Conservation (phyloP, 2,797 vertebrate genomes). For the Xenops minutus region DNA sequence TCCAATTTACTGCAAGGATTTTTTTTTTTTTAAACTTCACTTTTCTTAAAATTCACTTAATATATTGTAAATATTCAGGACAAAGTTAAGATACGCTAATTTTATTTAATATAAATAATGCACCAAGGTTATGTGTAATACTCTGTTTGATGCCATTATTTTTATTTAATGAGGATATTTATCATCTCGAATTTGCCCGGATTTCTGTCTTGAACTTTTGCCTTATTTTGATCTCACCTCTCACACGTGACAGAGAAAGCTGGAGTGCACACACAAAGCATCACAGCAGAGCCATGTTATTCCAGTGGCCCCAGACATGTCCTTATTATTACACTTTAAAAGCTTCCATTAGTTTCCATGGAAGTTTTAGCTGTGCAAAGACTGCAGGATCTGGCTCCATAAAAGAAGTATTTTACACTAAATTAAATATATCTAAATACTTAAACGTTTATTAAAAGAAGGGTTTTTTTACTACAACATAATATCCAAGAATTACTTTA, state of each 20-base stretch:
- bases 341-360: not conserved
- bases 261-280: not conserved
- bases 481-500: not conserved
- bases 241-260: not conserved
- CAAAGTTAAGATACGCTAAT: not conserved
- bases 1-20: not conserved
- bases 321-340: not conserved
- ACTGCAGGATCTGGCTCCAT: slow-evolving; percentile 50
- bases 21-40: not conserved
- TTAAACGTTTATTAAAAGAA: not conserved
- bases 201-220: not conserved
- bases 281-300: not conserved
- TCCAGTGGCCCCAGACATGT: not conserved
- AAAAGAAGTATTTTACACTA: slow-evolving; percentile 23
- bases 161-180: not conserved
- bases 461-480: not conserved
- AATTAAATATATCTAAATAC: not conserved
- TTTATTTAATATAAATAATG: not conserved
- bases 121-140: not conserved
- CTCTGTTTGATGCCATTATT: not conserved
- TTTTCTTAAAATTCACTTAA: not conserved
- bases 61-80: not conserved
- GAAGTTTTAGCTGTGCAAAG: not conserved
- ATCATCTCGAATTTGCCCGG: not conserved
- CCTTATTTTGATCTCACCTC: not conserved